A percentile compares a stretch with the other conserved stretches of the same genome.
Evolutionary conservation across 1,140 invertebrate genomes (phyloP).

Genomic region (Brachionus sp.): DNA sequence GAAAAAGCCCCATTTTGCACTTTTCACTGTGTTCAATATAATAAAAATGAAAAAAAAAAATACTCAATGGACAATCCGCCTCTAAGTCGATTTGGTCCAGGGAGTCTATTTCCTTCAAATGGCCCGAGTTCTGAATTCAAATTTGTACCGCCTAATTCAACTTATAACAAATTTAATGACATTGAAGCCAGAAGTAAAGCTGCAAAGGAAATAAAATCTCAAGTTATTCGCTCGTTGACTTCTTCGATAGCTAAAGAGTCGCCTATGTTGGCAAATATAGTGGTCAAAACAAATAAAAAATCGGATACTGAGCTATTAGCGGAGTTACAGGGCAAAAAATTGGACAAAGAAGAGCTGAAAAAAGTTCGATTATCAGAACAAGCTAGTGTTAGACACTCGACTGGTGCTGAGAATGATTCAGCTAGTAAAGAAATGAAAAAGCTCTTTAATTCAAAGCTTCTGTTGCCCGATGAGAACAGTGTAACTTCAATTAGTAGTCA

Average conservation of each 20-base stretch:
- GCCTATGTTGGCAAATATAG: constrained; percentile 6
- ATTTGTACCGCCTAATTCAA: neutral
- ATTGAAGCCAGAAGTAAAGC: neutral
- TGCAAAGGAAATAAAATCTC: constrained; percentile 3
- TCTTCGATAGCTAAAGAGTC: constrained; percentile 26
- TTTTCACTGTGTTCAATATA: constrained; percentile 39
- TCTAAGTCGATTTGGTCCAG: neutral
- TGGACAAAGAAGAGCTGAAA: constrained; percentile 33
- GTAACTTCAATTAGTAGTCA: neutral
- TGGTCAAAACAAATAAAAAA: constrained; percentile 36
- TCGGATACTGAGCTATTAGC: constrained; percentile 13
- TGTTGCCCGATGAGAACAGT: constrained; percentile 36
- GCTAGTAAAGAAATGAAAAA: constrained; percentile 20
- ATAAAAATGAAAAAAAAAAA: constrained; percentile 21
- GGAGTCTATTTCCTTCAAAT: neutral
- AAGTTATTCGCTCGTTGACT: constrained; percentile 17
- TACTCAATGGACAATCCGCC: neutral
- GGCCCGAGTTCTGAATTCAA: neutral
- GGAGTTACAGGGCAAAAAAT: neutral
- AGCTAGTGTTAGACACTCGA: neutral
- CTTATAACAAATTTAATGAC: constrained; percentile 4
- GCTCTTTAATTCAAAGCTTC: constrained; percentile 25
- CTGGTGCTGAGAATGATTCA: neutral
- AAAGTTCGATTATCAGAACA: constrained; percentile 19
- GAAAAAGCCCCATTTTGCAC: constrained; percentile 22